Base-by-base conservation (phyloP, 2,797 vertebrate genomes). In the Dipus sagitta region DNA sequence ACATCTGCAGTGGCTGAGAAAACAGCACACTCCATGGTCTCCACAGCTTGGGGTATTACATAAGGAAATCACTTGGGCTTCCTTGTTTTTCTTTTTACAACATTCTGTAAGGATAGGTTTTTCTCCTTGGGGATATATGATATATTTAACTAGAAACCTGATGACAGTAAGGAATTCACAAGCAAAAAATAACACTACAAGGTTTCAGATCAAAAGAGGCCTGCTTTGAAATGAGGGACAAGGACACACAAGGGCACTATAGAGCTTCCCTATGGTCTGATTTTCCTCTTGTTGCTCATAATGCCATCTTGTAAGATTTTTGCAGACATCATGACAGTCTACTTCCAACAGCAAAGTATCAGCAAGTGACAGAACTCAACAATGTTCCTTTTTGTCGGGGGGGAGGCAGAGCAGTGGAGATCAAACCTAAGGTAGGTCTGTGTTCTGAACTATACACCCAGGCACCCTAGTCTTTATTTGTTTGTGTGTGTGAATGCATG, bases 91-190 rank as follows among this genome's bases (percentile, higher is more conserved):
- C 24, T 54, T 68, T 90, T 92, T 47, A 91, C 75, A 77, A 32
- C 17, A 34, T 65, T 76, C 75, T 93, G 65, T 68, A 23, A 87
- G 26, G 30, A 90, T 24, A 71, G 47, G 47, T 65, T 60, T 84
- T 91, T 85, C 91, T 91, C 78, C 64, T 32, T 42, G 62, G 52
- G 47, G 47, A 47, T 47, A 47, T 47, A 47, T 47, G 88, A 77
- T 52, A 30, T 24, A 85, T 62, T 67, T 91, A 92, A 72, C 65
- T 79, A 42, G 86, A 87, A 70, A 79, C 32, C 60, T 91, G 60
- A 47, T 85, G 72, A 86, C 0, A 67, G 26, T 92, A 87, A 96
- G 88, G 38, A 87, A 95, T 85, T 94, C 64, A 88, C 32, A 78
- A 77, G 52, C 38, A 71, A 90, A 83, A 94, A 82, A 60, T 94